Evolutionary conservation across 2,888 invertebrate genomes (phyloP).

Genomic region (Andrena trimmerana): DNA sequence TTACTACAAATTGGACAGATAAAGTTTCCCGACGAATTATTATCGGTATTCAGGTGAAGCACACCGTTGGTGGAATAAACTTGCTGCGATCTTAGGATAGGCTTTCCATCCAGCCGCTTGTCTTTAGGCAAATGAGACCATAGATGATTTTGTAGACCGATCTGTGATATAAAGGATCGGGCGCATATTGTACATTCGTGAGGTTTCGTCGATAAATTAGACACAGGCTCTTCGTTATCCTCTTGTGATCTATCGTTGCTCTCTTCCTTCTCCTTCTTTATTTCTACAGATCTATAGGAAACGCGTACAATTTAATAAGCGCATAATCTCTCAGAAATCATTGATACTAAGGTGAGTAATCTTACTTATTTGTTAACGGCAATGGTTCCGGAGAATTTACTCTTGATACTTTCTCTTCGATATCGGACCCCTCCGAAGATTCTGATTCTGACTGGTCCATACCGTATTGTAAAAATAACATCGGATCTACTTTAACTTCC

Average conservation of each 20-base stretch:
- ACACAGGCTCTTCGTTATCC: slow-evolving; percentile 57
- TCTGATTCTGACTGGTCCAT: slow-evolving; percentile 85
- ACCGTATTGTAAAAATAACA: slow-evolving; percentile 88
- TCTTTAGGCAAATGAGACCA: slow-evolving; percentile 87
- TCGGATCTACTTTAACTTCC: slow-evolving; percentile 90
- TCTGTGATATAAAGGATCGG: slow-evolving; percentile 87
- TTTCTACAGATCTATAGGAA: slow-evolving; percentile 55
- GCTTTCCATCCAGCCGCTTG: slow-evolving; percentile 79
- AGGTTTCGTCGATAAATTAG: slow-evolving; percentile 82
- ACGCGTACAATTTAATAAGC: slow-evolving; percentile 10
- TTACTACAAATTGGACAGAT: slow-evolving; percentile 88
- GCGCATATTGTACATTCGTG: slow-evolving; percentile 87
- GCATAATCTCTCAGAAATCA: neutral
- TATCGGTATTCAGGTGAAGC: slow-evolving; percentile 80
- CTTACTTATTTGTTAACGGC: slow-evolving; percentile 74
- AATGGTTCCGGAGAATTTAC: slow-evolving; percentile 67
- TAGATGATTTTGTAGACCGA: slow-evolving; percentile 88
- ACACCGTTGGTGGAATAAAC: slow-evolving; percentile 81
- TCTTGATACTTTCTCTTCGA: slow-evolving; percentile 79
- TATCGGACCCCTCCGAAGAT: slow-evolving; percentile 80
- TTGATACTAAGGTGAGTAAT: neutral
- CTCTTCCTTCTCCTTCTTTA: slow-evolving; percentile 64
- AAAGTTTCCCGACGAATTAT: slow-evolving; percentile 82
- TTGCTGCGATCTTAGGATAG: slow-evolving; percentile 78
- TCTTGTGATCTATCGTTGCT: slow-evolving; percentile 53